These are phyloP conservation scores for Mizuhopecten yessoensis DNA, from an alignment of 1,140 invertebrate species.

Conservation along the genomic window DNA sequence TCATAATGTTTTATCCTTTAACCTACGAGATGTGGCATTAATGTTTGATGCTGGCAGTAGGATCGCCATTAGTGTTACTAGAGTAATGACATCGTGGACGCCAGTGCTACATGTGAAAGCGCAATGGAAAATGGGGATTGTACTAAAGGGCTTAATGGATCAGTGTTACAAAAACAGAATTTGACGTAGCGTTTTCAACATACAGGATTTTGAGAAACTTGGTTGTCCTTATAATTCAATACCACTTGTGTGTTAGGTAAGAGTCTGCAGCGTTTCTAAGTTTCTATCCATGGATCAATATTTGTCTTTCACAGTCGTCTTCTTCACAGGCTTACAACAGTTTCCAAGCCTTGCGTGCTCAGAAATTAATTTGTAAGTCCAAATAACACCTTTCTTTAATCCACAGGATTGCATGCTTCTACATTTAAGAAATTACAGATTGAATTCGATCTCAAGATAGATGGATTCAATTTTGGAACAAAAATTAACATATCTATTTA, in stretches of 20 bases:
- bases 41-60: not conserved
- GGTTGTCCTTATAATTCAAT: not conserved
- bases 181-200: not conserved
- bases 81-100: not conserved
- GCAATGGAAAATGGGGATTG: not conserved
- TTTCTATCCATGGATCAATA: not conserved
- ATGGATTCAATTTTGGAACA: no score
- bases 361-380: no score
- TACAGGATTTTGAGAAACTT: not conserved
- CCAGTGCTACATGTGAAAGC: not conserved
- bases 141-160: not conserved
- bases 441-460: no score
- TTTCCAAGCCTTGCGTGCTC: not conserved
- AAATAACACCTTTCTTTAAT: no score
- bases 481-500: no score
- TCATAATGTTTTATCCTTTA: no score
- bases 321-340: not conserved
- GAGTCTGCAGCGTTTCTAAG: not conserved
- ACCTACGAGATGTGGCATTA: no score
- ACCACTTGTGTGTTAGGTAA: not conserved
- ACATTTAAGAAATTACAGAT: no score
- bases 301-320: not conserved
- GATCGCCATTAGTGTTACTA: not conserved
- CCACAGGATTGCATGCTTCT: no score
- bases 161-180: constrained; percentile 26